These are phyloP conservation scores for Exephanes ischioxanthus DNA, from an alignment of 2,888 invertebrate genomes.

Conservation along the genomic window DNA sequence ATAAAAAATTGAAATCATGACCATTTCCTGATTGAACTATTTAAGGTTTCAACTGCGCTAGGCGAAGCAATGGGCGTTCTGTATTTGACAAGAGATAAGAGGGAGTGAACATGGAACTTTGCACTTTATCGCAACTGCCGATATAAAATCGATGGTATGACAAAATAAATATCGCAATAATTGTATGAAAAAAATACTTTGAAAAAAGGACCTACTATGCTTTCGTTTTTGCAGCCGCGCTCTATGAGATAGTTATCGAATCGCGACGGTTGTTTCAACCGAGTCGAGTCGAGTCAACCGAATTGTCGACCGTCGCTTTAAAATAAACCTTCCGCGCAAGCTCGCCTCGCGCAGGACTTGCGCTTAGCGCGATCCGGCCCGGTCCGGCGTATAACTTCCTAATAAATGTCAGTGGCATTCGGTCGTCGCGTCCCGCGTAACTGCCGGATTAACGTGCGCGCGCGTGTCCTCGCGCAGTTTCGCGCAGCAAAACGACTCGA, in stretches of 20 bases:
- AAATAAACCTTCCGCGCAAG: slow-evolving; percentile 31
- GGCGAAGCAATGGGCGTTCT: no score
- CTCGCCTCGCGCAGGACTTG: neutral
- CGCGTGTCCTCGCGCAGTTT: slow-evolving; percentile 30
- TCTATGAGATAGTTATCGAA: slow-evolving; percentile 24
- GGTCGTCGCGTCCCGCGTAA: slow-evolving; percentile 37
- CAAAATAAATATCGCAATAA: no score
- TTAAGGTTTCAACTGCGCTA: neutral
- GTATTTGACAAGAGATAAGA: no score
- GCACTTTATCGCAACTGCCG: no score
- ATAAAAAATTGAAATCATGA: neutral
- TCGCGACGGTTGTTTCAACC: slow-evolving; percentile 27
- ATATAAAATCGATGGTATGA: no score
- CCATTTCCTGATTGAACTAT: neutral
- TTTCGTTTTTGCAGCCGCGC: neutral
- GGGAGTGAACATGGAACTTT: no score
- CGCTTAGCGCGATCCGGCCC: slow-evolving; percentile 25
- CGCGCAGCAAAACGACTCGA: slow-evolving; percentile 3
- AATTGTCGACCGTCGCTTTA: slow-evolving; percentile 18
- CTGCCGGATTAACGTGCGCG: slow-evolving; percentile 24
- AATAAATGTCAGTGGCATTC: slow-evolving; percentile 76
- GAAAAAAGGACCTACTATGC: neutral
- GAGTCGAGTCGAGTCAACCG: slow-evolving; percentile 37
- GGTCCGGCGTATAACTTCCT: slow-evolving; percentile 68
- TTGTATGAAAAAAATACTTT: neutral